These are phyloP conservation scores for Andrena bicolor DNA, from an alignment of 2,888 invertebrate species.

Conservation along the genomic window DNA sequence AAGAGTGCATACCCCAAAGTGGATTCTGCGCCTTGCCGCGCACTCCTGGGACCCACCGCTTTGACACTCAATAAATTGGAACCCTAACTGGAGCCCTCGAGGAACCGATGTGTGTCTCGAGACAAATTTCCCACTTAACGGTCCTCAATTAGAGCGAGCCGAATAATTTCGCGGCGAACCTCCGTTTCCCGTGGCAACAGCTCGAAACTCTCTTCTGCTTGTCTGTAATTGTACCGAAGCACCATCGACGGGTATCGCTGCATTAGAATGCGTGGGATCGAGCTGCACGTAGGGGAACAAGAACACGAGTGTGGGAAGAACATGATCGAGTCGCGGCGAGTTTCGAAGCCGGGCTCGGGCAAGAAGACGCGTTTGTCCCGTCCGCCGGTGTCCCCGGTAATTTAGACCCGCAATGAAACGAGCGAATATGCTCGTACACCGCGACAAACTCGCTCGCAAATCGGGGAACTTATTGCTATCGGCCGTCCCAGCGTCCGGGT, in stretches of 20 bases:
- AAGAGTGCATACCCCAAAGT: background rate
- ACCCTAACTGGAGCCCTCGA: background rate
- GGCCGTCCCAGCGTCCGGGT: slow-evolving; percentile 31
- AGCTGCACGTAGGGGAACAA: slow-evolving; percentile 7
- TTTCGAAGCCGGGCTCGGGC: slow-evolving; percentile 12
- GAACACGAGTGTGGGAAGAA: slow-evolving; percentile 26
- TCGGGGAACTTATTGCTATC: slow-evolving; percentile 58
- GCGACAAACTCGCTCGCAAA: slow-evolving; percentile 61
- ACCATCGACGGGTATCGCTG: background rate
- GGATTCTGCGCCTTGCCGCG: background rate
- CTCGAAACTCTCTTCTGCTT: background rate
- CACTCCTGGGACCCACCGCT: slow-evolving; percentile 1
- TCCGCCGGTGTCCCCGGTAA: slow-evolving; percentile 30
- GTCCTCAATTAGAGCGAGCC: background rate
- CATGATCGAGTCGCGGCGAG: slow-evolving; percentile 3
- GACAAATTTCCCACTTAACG: background rate
- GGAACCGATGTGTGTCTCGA: background rate
- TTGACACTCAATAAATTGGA: background rate
- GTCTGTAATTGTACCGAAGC: background rate
- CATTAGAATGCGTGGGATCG: slow-evolving; percentile 35
- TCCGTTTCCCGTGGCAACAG: background rate
- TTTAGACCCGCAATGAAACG: slow-evolving; percentile 52
- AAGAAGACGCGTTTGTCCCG: slow-evolving; percentile 34
- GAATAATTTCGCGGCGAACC: background rate
- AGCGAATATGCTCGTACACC: slow-evolving; percentile 37